Base-by-base conservation (phyloP, 2,888 invertebrate genomes). In the Alsophila aescularia region DNA sequence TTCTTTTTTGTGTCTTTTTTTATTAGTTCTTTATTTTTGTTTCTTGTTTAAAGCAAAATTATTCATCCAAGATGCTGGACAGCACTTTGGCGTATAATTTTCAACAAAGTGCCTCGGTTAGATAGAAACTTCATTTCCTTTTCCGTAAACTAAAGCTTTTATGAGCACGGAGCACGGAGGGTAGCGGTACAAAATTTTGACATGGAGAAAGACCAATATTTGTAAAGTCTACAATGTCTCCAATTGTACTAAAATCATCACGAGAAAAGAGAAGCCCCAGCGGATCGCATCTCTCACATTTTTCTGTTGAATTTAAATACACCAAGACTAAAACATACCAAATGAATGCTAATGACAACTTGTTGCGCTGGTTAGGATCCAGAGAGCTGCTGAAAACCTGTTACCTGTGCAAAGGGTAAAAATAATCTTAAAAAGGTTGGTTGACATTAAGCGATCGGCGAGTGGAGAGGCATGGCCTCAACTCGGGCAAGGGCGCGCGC, bases 391-490 rank as follows among this genome's bases (percentile, higher is more conserved):
- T 16, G 52, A 12, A 10, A 57, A 58, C 52, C 45, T 47, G 48
- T 47, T 51, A 47, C 44, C 53, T 16, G 35, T n/a, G 61, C 62
- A 35, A 27, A 21, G 47, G 37, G 37, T 27, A 54, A 49, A 54
- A 49, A 51, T 40, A 62, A 64, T 65, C 70, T 62, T 60, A 81
- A 76, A 81, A 78, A 75, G 70, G 71, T 76, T 61, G 67, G 72
- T 81, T 85, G 83, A 83, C 83, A 82, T 83, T 85, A 82, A 79
- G 58, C 73, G 63, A 78, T 42, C 73, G 66, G 62, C 51, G 64
- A 81, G 77, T 70, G 64, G 85, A 84, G 82, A 82, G 85, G 81
- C 52, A 69, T 69, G 82, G 74, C 81, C 85, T 85, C 73, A 79
- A 77, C 67, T 70, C 75, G 73, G 67, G 72, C 86, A 86, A 85